These are phyloP conservation scores for Tichodroma muraria DNA, from an alignment of 2,113 vertebrate species.

Conservation along the genomic window DNA sequence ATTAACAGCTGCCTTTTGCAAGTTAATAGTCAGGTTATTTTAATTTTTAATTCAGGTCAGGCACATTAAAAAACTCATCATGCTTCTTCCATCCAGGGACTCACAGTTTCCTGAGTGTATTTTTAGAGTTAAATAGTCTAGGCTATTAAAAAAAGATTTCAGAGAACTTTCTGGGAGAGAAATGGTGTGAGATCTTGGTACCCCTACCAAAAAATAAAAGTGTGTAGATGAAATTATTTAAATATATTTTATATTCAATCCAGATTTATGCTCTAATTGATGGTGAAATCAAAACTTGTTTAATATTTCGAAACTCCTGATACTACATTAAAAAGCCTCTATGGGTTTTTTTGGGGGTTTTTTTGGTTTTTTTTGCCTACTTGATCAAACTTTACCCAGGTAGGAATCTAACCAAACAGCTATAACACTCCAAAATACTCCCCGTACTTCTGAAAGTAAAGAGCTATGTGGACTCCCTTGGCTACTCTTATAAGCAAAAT, in stretches of 20 bases:
- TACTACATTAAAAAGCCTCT: neutral
- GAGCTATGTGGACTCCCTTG: neutral
- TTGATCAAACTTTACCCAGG: neutral
- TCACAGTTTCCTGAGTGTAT: neutral
- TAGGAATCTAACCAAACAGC: neutral
- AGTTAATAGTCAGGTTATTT: conserved; percentile 48
- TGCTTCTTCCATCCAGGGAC: neutral
- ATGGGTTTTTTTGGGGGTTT: neutral
- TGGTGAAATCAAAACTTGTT: neutral
- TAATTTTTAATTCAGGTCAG: conserved; percentile 26
- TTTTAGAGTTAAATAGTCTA: neutral
- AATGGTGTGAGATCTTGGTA: neutral
- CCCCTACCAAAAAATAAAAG: neutral
- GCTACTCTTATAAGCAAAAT: neutral
- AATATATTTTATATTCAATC: neutral
- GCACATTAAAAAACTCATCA: neutral
- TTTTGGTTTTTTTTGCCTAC: too few relatives aligned
- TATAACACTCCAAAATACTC: neutral
- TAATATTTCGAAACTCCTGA: neutral
- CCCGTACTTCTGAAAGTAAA: neutral
- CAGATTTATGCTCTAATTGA: neutral
- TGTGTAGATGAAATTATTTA: neutral
- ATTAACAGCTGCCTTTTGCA: conserved; percentile 56
- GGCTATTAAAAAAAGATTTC: neutral
- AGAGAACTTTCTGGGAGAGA: neutral